These are phyloP conservation scores for Lepus townsendii DNA, from an alignment of 2,797 vertebrate species.

Conservation along the genomic window DNA sequence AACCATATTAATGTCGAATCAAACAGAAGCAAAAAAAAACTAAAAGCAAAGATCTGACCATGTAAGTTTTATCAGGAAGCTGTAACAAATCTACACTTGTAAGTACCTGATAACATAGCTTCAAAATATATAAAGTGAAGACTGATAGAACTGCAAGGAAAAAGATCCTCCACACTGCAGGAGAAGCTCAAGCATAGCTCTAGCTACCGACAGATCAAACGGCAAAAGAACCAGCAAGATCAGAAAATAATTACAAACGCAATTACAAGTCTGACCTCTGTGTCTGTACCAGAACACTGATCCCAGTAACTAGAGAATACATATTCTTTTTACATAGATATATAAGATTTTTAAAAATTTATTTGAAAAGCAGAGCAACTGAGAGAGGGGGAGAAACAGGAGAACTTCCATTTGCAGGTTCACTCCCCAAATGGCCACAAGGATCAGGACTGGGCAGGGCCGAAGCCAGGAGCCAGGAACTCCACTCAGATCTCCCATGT, in stretches of 20 bases:
- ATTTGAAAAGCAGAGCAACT: too few relatives aligned
- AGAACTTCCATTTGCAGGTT: too few relatives aligned
- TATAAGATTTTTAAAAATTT: too few relatives aligned
- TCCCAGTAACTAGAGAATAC: background rate
- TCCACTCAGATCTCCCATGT: too few relatives aligned
- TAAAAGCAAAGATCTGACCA: background rate
- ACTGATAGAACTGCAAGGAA: background rate
- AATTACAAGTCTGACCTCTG: background rate
- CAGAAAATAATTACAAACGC: slow-evolving; percentile 8
- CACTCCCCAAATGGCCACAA: too few relatives aligned
- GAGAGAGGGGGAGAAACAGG: too few relatives aligned
- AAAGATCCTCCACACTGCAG: background rate
- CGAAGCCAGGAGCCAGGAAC: too few relatives aligned
- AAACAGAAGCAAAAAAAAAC: slow-evolving; percentile 39
- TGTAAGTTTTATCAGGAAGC: slow-evolving; percentile 23
- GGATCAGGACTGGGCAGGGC: too few relatives aligned
- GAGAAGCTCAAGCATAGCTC: background rate
- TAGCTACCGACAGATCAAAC: background rate
- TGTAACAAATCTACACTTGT: background rate
- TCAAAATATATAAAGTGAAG: slow-evolving; percentile 15
- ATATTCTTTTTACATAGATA: background rate
- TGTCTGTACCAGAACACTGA: background rate
- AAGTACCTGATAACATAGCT: slow-evolving; percentile 18
- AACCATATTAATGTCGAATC: background rate
- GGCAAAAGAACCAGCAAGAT: background rate